Evolutionary conservation across 35 echinoderm and acorn worm genomes (phyloP), one percentile per base, ranked within the genome.

Genomic region (Lytechinus pictus): DNA sequence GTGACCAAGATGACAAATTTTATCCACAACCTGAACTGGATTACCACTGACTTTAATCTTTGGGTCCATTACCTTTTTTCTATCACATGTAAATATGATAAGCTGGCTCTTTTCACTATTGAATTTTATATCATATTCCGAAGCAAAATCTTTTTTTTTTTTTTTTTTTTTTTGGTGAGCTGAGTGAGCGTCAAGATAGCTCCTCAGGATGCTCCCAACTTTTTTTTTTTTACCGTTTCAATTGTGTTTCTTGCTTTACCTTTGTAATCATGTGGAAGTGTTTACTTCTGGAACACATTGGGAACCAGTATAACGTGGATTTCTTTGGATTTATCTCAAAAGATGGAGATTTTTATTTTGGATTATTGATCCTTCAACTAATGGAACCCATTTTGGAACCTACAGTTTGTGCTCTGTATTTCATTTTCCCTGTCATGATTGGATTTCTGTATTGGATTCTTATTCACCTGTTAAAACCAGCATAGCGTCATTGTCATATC

Each of bases 291-390:
- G 87, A 89, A 89, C 87, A 89, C 6, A 4, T 24, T 89, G 87
- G 87, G 33, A 4, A 89, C n/a, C 5, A 27, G 87, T 12, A 89
- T 24, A 89, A 52, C 87, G 3, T 28, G 10, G 3, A 9, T 24
- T 89, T 4, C 5, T 9, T 89, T 89, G 6, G 33, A 27, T 28
- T 12, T 89, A 89, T 27, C 87, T 89, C 87, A 89, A 13, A 89
- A 89, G 51, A 89, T 89, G 87, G n/a, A 87, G 86, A 87, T 87
- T 27, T 33, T 87, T 12, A 33, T 27, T 87, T 87, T 87, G 86
- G 86, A 87, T 87, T 87, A 24, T 13, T 9, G 21, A 89, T 28
- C 87, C 87, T 89, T 27, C 87, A 28, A 33, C 87, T 28, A 89
- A 89, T 24, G 8, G 87, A 89, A 9, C 10, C 87, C 87, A 89